Evolutionary conservation across 2,888 invertebrate genomes (phyloP).

Genomic region (Oligia fasciuncula): DNA sequence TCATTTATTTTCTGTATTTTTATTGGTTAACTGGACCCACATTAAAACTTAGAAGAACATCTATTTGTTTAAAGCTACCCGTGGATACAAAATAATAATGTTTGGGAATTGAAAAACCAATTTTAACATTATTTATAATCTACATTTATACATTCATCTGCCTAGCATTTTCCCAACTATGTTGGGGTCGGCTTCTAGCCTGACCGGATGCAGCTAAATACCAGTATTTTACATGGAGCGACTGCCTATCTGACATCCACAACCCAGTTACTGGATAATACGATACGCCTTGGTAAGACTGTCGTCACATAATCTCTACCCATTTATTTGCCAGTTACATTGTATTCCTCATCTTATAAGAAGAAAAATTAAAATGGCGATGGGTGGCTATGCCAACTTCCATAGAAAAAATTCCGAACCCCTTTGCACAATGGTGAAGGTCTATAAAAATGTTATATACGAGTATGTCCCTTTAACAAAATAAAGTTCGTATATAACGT

Average conservation of each 20-base stretch:
- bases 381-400: not conserved
- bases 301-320: too few relatives aligned
- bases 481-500: conserved; percentile 12
- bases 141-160: not conserved
- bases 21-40: too few relatives aligned
- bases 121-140: not conserved
- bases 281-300: too few relatives aligned
- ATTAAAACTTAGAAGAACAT: too few relatives aligned
- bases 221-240: too few relatives aligned
- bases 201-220: too few relatives aligned
- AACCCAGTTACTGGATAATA: too few relatives aligned
- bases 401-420: not conserved
- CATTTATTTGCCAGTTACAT: not conserved
- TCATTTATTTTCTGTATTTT: too few relatives aligned
- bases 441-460: not conserved
- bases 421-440: not conserved
- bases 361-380: not conserved
- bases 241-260: too few relatives aligned
- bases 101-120: not conserved
- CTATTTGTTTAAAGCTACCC: too few relatives aligned
- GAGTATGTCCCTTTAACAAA: not conserved
- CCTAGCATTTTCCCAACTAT: too few relatives aligned
- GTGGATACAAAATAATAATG: not conserved
- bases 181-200: too few relatives aligned
- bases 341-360: not conserved